Conservation (phyloP, 2,888 invertebrate species). For the Sarcophaga carnaria region DNA sequence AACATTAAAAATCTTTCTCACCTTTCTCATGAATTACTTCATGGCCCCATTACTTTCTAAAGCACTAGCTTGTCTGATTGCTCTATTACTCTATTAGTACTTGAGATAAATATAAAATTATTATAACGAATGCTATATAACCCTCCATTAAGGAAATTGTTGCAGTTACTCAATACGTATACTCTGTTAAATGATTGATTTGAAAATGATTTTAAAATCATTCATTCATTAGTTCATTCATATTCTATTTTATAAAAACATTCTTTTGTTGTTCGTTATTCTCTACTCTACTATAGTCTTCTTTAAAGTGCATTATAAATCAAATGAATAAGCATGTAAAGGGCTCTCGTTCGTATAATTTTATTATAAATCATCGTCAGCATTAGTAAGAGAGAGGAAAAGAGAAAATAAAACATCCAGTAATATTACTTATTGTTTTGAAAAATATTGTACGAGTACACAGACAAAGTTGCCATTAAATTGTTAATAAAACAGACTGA, state of each 20-base stretch:
- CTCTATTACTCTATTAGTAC: neutral
- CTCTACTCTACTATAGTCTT: neutral
- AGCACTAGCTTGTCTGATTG: neutral
- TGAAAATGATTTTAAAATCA: neutral
- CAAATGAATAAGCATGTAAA: constrained; percentile 1
- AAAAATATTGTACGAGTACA: no score
- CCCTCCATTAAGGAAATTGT: neutral
- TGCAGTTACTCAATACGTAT: no score
- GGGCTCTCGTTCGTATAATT: neutral
- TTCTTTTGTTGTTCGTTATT: no score
- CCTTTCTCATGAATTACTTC: neutral
- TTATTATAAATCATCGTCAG: neutral
- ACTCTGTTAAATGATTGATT: neutral
- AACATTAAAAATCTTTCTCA: neutral
- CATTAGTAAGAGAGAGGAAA: neutral
- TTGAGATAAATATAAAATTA: neutral
- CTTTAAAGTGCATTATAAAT: neutral
- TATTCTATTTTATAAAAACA: neutral
- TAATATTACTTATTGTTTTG: neutral
- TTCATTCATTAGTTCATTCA: neutral
- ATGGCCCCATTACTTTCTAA: neutral
- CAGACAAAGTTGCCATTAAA: neutral
- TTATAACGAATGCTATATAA: neutral
- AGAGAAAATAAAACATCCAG: neutral
- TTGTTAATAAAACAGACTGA: neutral